phyloP scores from a whole-genome alignment of 2,113 vertebrate species.

The Dendrocopos noguchii region DNA sequence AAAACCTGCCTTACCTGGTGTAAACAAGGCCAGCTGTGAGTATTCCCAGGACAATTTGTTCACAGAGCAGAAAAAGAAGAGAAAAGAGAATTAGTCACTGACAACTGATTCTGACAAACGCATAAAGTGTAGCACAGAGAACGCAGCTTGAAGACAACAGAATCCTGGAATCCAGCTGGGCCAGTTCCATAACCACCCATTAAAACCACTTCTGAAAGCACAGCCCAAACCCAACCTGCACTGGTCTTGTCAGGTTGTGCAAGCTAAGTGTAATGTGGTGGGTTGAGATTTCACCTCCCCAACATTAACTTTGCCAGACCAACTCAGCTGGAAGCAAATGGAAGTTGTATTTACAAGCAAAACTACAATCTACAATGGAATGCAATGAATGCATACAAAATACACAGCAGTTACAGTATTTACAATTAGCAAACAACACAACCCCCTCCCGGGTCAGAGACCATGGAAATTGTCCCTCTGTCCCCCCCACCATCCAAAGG shows the following conservation, averaged over 20 bases:
- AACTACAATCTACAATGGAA: no score
- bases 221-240: not conserved
- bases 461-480: no score
- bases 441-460: no score
- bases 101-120: not conserved
- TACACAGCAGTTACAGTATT: no score
- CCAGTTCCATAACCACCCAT: conserved; percentile 28
- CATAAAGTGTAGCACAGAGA: not conserved
- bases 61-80: conserved; percentile 24
- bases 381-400: no score
- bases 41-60: conserved; percentile 66
- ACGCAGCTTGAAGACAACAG: not conserved
- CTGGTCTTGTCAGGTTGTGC: not conserved
- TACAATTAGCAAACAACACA: no score
- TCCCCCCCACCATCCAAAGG: no score
- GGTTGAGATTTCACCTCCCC: no score
- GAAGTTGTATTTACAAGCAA: no score
- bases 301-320: no score
- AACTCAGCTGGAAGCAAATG: no score
- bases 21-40: conserved; percentile 94
- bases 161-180: conserved; percentile 36
- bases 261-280: not conserved
- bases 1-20: conserved; percentile 89
- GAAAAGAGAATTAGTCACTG: conserved; percentile 29
- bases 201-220: conserved; percentile 16